Evolutionary conservation across 2,888 invertebrate species (phyloP), one percentile per base, ranked within the genome.

Genomic region (Lysandra bellargus): DNA sequence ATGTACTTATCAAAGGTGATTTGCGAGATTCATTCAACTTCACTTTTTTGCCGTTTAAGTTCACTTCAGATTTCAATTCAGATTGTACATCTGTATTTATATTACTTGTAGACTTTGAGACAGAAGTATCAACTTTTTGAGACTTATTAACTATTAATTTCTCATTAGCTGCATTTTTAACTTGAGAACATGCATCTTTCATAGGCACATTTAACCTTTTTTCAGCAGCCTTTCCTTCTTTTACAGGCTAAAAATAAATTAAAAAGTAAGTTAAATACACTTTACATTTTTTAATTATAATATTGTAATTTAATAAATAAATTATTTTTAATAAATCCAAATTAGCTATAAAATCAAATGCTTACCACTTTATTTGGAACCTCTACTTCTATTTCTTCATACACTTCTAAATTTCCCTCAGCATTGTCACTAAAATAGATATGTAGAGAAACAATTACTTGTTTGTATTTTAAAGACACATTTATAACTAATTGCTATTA

Each of bases 351-450:
- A 60, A 64, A 69, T 57, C 57, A 75, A 53, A 74, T 64, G 83
- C 90, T 88, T 85, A 93, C 93, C 88, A 87, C 86, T 88, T 92
- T 91, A 86, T 92, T 92, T 64, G 92, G 88, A 79, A 94, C 90
- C 89, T 92, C 92, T 82, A 93, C 88, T 83, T 94, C 91, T 83
- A 95, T 92, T 86, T 95, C 95, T 88, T 95, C 95, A 88, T 95
- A 95, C 5, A 95, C 94, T 87, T 95, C 95, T 82, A 95, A 87
- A 85, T 94, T 95, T 69, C 93, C 93, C 84, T 95, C 94, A 33
- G 87, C 87, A 87, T 95, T 95, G 85, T 95, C 94, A 81, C 95
- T 95, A 79, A 57, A 78, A 53, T 14, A 72, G 40, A 57, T 57
- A 17, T 6, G 53, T 49, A 37, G 9, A 23, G 12, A 30, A 64